Conservation (phyloP, 2,888 invertebrate genomes). For the Phragmatobia fuliginosa region DNA sequence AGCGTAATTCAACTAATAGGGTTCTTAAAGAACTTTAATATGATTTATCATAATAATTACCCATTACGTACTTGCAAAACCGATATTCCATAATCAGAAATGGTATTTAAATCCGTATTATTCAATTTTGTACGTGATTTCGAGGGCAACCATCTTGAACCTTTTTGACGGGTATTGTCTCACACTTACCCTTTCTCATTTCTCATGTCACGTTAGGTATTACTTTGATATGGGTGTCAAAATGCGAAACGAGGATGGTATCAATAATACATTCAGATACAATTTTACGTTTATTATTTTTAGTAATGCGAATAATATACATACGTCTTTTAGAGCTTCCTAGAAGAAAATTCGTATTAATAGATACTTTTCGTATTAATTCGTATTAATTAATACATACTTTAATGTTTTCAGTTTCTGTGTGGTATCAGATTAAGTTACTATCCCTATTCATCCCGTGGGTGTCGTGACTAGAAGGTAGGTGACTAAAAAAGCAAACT, state of each 20-base stretch:
- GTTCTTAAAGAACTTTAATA: neutral
- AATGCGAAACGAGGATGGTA: constrained; percentile 13
- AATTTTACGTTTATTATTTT: neutral
- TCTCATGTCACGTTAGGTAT: constrained; percentile 28
- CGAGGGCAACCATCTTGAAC: constrained; percentile 37
- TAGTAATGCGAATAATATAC: neutral
- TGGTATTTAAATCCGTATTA: constrained; percentile 57
- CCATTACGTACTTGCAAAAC: constrained; percentile 27
- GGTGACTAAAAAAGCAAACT: too few relatives aligned
- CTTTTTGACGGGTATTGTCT: constrained; percentile 29
- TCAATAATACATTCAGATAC: constrained; percentile 3
- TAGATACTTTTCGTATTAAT: too few relatives aligned
- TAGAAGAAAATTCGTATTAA: too few relatives aligned
- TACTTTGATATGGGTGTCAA: constrained; percentile 22
- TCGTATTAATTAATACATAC: too few relatives aligned
- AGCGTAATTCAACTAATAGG: too few relatives aligned
- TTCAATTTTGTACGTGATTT: constrained; percentile 28
- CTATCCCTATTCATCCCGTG: too few relatives aligned
- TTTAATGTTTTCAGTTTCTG: too few relatives aligned
- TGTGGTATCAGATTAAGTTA: too few relatives aligned
- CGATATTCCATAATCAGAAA: constrained; percentile 49
- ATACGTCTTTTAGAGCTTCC: neutral
- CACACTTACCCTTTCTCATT: constrained; percentile 29
- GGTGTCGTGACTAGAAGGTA: too few relatives aligned
- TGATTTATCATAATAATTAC: constrained; percentile 4